Percentiles rank a stretch among this genome's conserved stretches.
phyloP scores from a whole-genome alignment of 2,888 invertebrate genomes.

The Phortica okadai region DNA sequence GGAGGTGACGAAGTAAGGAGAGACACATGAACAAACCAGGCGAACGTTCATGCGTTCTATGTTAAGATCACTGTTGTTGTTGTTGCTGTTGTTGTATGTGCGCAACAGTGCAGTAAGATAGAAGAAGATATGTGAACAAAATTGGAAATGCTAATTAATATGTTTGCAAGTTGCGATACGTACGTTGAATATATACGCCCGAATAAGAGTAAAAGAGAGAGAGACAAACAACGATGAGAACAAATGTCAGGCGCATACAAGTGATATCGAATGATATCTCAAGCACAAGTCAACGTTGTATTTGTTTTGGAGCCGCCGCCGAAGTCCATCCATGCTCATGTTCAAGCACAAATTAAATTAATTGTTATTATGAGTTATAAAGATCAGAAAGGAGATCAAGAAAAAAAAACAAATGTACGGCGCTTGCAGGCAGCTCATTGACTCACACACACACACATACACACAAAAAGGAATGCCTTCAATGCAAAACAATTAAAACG shows the following conservation, averaged over 20 bases:
- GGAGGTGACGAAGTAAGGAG: neutral
- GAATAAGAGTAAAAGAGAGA: neutral
- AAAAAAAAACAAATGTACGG: too few relatives aligned
- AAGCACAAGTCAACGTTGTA: constrained; percentile 10
- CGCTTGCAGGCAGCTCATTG: neutral
- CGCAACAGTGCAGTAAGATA: constrained; percentile 68
- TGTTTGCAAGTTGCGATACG: constrained; percentile 66
- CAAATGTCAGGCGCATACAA: neutral
- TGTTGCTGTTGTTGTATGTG: constrained; percentile 40
- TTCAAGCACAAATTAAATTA: constrained; percentile 64
- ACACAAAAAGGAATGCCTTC: constrained; percentile 9
- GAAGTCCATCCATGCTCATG: constrained; percentile 33
- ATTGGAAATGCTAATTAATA: constrained; percentile 72
- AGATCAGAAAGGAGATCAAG: constrained; percentile 58
- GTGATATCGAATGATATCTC: neutral
- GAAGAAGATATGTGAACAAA: constrained; percentile 68
- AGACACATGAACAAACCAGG: too few relatives aligned
- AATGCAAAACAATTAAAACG: constrained; percentile 3
- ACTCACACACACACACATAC: neutral
- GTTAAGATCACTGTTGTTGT: too few relatives aligned
- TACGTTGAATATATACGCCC: too few relatives aligned
- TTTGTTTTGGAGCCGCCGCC: constrained; percentile 19
- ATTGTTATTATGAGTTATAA: constrained; percentile 71
- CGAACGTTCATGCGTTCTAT: too few relatives aligned
- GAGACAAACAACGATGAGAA: constrained; percentile 1